These are phyloP conservation scores for Hylaeus volcanicus DNA, from an alignment of 1,140 invertebrate genomes.

Conservation along the genomic window DNA sequence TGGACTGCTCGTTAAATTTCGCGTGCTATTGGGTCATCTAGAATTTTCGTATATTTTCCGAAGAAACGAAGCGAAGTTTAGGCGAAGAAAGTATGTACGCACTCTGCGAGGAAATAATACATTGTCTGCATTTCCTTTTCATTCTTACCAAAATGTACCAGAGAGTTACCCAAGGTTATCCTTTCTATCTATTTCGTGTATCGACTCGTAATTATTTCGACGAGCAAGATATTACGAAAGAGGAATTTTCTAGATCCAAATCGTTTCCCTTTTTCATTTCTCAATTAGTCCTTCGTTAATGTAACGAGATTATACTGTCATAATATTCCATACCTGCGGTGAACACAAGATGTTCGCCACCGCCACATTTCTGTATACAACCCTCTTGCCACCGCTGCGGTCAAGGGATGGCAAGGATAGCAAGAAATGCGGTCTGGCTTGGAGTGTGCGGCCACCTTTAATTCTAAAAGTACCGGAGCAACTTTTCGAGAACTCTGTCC, in stretches of 20 bases:
- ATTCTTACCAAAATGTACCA: no score
- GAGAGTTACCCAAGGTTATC: no score
- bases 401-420: constrained; percentile 52
- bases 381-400: constrained; percentile 52
- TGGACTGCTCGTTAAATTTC: constrained; percentile 4
- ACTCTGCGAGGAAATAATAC: no score
- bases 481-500: constrained; percentile 18
- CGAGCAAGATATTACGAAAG: background rate
- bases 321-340: constrained; percentile 41
- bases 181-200: no score
- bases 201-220: background rate
- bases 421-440: constrained; percentile 51
- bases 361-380: constrained; percentile 47
- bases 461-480: constrained; percentile 20
- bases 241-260: background rate
- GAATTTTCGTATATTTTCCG: no score
- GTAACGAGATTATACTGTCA: constrained; percentile 36
- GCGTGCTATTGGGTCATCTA: no score
- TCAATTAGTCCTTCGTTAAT: constrained; percentile 27
- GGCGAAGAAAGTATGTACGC: no score
- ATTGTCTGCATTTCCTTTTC: no score
- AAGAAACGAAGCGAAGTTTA: no score
- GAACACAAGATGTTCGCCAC: constrained; percentile 48
- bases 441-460: constrained; percentile 30
- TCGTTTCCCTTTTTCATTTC: background rate